These are phyloP conservation scores for mouse (Mus musculus) DNA, from an alignment of 2,113 vertebrate genomes.

Conservation along the genomic window GRCm39 chr4:57892001-57892500, in stretches of 20 bases:
- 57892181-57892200: neutral
- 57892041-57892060: neutral
- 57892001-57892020: neutral
- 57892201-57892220: neutral
- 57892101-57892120: neutral
- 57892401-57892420: neutral
- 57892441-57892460: rapidly evolving
- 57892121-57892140: neutral
- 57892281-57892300: neutral
- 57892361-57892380: neutral
- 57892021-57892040: neutral
- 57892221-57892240: neutral
- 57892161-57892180: neutral
- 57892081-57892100: neutral
- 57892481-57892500: no score
- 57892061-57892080: neutral
- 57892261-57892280: no score
- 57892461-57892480: neutral
- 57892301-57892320: neutral
- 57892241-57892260: neutral
- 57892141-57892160: neutral
- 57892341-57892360: neutral
- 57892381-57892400: no score
- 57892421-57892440: neutral
- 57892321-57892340: neutral